Conservation (phyloP, 1,140 invertebrate species). For the Anastrepha obliqua region DNA sequence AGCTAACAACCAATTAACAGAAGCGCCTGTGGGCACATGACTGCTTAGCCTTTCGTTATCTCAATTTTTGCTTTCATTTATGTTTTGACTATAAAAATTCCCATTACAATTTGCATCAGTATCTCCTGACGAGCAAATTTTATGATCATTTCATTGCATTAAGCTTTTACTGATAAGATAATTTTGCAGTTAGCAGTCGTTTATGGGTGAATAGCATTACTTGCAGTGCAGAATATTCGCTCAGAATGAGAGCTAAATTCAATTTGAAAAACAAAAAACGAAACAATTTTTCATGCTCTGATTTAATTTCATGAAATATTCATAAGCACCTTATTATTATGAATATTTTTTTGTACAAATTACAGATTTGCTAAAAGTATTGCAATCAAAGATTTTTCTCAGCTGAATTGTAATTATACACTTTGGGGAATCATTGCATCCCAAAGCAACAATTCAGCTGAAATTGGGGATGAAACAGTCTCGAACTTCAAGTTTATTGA, state of each 20-base stretch:
- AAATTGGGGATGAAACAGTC: constrained; percentile 19
- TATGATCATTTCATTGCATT: constrained; percentile 16
- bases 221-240: not conserved
- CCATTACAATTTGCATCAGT: not conserved
- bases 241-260: not conserved
- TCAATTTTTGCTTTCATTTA: not conserved
- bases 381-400: not conserved
- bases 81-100: not conserved
- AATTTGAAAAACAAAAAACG: not conserved
- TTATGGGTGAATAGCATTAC: not conserved
- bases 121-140: not conserved
- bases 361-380: not conserved
- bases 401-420: constrained; percentile 20
- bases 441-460: not conserved
- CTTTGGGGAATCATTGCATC: constrained; percentile 21
- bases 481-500: constrained; percentile 23
- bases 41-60: not conserved
- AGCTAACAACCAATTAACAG: not conserved
- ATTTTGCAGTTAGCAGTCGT: not conserved
- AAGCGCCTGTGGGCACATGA: too few relatives aligned
- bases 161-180: constrained; percentile 48
- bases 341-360: not conserved
- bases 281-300: not conserved
- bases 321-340: not conserved
- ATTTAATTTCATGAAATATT: not conserved